Evolutionary conservation across 1,140 invertebrate genomes (phyloP).

Genomic region (Eriosoma lanigerum): DNA sequence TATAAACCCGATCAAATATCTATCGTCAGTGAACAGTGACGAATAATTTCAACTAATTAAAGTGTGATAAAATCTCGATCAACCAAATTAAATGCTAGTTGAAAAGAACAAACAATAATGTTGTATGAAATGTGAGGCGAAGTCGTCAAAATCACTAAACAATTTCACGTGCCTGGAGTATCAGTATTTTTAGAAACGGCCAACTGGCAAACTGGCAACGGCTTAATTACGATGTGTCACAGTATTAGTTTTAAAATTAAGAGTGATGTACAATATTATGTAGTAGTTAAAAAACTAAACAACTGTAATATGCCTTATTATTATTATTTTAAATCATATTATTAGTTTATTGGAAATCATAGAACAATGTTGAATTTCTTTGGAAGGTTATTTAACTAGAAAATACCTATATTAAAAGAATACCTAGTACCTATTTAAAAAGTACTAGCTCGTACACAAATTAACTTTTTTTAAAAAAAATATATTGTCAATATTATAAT

Average conservation of each 20-base stretch:
- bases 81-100: neutral
- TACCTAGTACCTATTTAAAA: no score
- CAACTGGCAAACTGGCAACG: constrained; percentile 28
- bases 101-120: neutral
- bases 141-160: constrained; percentile 9
- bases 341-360: no score
- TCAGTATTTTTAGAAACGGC: constrained; percentile 45
- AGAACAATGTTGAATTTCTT: no score
- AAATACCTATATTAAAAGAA: no score
- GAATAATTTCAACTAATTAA: neutral
- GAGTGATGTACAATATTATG: neutral
- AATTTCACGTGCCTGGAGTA: constrained; percentile 41
- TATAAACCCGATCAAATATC: neutral
- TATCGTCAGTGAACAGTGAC: no score
- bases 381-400: no score
- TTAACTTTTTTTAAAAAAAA: no score
- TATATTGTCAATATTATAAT: no score
- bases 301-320: no score
- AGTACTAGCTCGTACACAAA: no score
- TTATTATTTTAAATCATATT: no score
- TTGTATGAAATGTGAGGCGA: neutral
- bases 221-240: constrained; percentile 10
- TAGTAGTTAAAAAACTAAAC: no score
- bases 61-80: neutral
- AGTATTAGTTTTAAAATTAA: neutral